Conservation (phyloP, 2,113 vertebrate genomes). For the Zapornia atra region DNA sequence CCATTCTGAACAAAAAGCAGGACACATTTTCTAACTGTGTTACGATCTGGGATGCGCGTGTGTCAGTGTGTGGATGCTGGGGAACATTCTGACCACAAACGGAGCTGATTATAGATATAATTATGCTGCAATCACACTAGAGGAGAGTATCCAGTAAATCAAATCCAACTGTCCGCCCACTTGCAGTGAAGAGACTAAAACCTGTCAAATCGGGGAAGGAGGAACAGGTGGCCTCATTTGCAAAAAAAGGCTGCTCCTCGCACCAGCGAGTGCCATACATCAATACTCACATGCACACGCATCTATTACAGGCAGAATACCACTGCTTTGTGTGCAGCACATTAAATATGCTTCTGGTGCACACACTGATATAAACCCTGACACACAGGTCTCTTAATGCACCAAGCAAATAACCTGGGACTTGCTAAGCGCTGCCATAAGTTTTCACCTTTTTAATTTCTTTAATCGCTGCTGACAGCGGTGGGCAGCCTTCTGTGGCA, state of each 20-base stretch:
- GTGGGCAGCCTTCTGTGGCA: background rate
- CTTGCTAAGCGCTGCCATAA: background rate
- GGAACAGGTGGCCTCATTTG: slow-evolving; percentile 67
- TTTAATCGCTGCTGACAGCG: background rate
- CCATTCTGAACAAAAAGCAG: background rate
- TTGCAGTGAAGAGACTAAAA: slow-evolving; percentile 49
- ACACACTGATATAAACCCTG: background rate
- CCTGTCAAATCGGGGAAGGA: slow-evolving; percentile 60
- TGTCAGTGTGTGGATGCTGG: background rate
- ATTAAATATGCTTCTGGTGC: background rate
- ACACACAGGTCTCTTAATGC: background rate
- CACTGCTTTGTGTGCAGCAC: background rate
- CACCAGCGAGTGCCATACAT: background rate
- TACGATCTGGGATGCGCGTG: background rate
- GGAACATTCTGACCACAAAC: slow-evolving; percentile 68
- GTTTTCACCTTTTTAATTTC: background rate
- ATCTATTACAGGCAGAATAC: background rate
- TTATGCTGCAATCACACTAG: slow-evolving; percentile 68
- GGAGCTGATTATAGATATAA: slow-evolving; percentile 70
- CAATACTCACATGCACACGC: background rate
- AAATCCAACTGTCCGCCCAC: slow-evolving; percentile 66
- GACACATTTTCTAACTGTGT: background rate
- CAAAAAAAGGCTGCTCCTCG: slow-evolving; percentile 14
- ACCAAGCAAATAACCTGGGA: background rate
- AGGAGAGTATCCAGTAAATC: slow-evolving; percentile 65